Evolutionary conservation across 2,888 invertebrate species (phyloP).

Genomic region (Acronicta leporina): DNA sequence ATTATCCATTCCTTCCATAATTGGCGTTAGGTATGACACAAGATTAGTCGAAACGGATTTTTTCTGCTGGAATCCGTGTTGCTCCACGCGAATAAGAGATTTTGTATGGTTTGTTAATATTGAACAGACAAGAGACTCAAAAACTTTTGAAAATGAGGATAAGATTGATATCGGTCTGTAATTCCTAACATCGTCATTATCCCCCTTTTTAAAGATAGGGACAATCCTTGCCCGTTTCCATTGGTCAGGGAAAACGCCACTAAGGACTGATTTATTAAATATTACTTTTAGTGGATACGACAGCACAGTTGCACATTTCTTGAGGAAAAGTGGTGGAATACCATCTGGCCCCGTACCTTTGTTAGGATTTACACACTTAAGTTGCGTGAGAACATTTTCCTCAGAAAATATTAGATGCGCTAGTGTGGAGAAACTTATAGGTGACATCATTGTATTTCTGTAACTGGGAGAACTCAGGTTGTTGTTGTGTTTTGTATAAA

Average conservation of each 20-base stretch:
- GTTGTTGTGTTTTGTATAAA: too few relatives aligned
- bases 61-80: conserved; percentile 5
- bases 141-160: conserved; percentile 3
- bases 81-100: not conserved
- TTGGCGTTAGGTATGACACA: conserved; percentile 2
- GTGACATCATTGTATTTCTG: too few relatives aligned
- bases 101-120: conserved; percentile 6
- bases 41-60: conserved; percentile 5
- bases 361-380: too few relatives aligned
- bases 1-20: conserved; percentile 1
- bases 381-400: not conserved
- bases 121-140: conserved; percentile 3
- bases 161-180: conserved; percentile 2
- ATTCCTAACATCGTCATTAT: conserved; percentile 5
- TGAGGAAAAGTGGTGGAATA: conserved; percentile 9
- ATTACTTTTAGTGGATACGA: not conserved
- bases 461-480: too few relatives aligned
- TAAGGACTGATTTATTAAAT: conserved; percentile 3
- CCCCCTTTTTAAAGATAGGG: conserved; percentile 10
- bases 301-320: not conserved
- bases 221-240: conserved; percentile 3
- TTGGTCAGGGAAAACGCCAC: conserved; percentile 2
- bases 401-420: not conserved
- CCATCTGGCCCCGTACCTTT: conserved; percentile 2
- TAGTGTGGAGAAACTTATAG: too few relatives aligned